phyloP scores from a whole-genome alignment of 2,797 vertebrate genomes.

The Delichon dasypus region DNA sequence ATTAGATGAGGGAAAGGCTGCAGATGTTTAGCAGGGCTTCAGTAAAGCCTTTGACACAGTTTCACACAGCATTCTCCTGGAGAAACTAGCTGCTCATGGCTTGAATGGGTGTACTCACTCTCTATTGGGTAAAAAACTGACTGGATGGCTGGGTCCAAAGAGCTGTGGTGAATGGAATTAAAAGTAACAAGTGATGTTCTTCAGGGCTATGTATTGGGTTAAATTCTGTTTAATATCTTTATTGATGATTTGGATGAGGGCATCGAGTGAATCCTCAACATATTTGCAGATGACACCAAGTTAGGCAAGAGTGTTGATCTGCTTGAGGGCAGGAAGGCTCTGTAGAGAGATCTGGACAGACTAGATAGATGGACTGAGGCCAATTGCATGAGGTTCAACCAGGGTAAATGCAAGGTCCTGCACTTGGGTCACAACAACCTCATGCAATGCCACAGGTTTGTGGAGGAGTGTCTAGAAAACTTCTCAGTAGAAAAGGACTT shows the following conservation, averaged over 20 bases:
- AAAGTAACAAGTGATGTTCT: not conserved
- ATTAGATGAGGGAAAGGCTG: too few relatives aligned
- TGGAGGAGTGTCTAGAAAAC: not conserved
- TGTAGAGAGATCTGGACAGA: not conserved
- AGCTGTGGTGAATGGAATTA: not conserved
- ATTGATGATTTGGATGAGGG: not conserved
- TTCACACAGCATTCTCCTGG: too few relatives aligned
- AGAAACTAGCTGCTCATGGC: not conserved
- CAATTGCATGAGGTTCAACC: not conserved
- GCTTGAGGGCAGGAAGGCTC: not conserved
- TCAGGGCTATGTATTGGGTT: not conserved
- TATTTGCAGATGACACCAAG: not conserved
- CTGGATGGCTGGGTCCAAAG: not conserved
- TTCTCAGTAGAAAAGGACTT: not conserved
- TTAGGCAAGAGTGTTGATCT: not conserved
- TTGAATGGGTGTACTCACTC: not conserved
- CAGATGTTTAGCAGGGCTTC: too few relatives aligned
- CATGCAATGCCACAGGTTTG: not conserved
- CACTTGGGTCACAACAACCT: not conserved
- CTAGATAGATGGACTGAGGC: not conserved
- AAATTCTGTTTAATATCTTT: not conserved
- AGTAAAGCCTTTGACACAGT: too few relatives aligned
- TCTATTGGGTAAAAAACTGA: not conserved
- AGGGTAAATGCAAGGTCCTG: not conserved
- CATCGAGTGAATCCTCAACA: not conserved